Percentiles rank a stretch among this genome's conserved stretches.
Conservation (phyloP, 2,113 vertebrate species). For the Ptilonorhynchus violaceus region DNA sequence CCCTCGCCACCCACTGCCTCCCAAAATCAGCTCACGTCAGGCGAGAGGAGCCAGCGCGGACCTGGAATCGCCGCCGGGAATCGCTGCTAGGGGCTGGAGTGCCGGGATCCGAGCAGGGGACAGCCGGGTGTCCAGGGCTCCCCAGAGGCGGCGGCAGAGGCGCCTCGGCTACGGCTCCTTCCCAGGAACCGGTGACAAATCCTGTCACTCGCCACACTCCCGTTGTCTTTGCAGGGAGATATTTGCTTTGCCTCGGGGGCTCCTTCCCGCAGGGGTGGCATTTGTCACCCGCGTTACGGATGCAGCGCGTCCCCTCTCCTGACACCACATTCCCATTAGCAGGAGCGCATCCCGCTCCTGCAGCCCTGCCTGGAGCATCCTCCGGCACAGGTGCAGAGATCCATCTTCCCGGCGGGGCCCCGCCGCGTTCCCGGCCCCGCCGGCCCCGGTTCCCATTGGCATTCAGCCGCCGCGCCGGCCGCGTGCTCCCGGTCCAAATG, state of each 20-base stretch:
- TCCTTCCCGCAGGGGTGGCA: not conserved
- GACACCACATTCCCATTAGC: rapidly evolving
- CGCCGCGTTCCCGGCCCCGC: rapidly evolving
- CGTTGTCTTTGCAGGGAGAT: not conserved
- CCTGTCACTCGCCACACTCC: not conserved
- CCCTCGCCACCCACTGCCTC: constrained; percentile 69
- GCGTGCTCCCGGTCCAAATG: not conserved
- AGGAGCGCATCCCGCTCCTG: not conserved
- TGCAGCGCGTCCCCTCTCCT: not conserved
- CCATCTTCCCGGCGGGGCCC: not conserved
- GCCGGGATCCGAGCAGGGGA: not conserved
- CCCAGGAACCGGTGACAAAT: not conserved
- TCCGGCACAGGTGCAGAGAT: not conserved
- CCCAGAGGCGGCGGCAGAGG: not conserved
- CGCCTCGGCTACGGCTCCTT: not conserved
- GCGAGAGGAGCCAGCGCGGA: not conserved
- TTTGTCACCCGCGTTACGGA: not conserved
- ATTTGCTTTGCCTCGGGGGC: not conserved
- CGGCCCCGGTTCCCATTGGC: not conserved
- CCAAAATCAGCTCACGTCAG: constrained; percentile 52
- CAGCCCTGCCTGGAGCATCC: not conserved
- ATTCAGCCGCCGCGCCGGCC: not conserved
- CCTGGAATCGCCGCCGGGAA: not conserved
- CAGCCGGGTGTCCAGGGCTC: not conserved
- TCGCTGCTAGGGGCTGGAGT: not conserved